Evolutionary conservation across 2,797 vertebrate genomes (phyloP).

Genomic region (Microctenopoma lineatum): DNA sequence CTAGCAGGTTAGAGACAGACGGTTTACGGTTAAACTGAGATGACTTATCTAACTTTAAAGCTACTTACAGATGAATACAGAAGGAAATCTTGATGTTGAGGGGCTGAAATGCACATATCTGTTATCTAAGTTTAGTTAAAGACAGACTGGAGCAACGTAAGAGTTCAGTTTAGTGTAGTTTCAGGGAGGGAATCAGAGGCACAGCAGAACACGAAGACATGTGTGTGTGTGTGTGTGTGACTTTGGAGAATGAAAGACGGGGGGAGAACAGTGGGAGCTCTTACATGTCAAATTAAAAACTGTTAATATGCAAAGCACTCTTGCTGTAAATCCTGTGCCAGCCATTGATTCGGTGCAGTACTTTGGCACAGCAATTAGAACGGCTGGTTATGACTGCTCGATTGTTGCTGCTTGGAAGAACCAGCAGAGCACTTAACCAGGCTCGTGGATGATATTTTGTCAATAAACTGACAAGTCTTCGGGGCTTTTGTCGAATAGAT

Average conservation of each 20-base stretch:
- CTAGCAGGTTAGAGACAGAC: not conserved
- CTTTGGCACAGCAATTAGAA: conserved; percentile 47
- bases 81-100: not conserved
- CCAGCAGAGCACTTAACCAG: conserved; percentile 41
- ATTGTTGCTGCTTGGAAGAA: conserved; percentile 40
- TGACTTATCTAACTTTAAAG: not conserved
- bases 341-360: conserved; percentile 37
- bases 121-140: not conserved
- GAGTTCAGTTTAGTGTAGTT: not conserved
- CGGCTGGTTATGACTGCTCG: conserved; percentile 42
- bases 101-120: not conserved
- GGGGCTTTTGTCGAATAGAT: conserved; percentile 22
- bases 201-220: no score
- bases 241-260: conserved; percentile 28
- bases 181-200: no score
- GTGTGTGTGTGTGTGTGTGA: not conserved
- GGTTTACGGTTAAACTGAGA: not conserved
- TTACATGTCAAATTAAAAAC: conserved; percentile 45
- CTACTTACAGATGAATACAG: not conserved
- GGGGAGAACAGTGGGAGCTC: conserved; percentile 15
- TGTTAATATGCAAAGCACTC: conserved; percentile 54
- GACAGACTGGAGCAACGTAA: not conserved
- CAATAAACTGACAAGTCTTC: conserved; percentile 28
- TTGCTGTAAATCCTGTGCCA: conserved; percentile 43
- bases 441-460: conserved; percentile 41